These are phyloP conservation scores for Brienomyrus brachyistius DNA, from an alignment of 2,113 vertebrate genomes.

Conservation along the genomic window DNA sequence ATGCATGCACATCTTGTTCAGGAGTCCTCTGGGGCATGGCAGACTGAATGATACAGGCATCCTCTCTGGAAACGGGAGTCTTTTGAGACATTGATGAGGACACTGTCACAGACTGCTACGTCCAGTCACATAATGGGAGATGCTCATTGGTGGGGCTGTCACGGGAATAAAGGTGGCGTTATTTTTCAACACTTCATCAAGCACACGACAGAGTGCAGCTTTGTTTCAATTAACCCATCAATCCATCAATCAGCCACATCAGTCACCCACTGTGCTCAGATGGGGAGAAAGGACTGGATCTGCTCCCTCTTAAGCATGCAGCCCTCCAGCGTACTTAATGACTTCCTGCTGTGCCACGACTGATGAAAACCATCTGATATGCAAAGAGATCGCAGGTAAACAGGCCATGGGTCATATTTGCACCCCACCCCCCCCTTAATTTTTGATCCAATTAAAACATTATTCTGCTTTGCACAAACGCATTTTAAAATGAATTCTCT, in stretches of 20 bases:
- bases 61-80: not conserved
- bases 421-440: not conserved
- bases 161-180: slow-evolving; percentile 27
- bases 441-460: not conserved
- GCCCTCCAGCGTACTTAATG: not conserved
- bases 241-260: slow-evolving; percentile 43
- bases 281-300: not conserved
- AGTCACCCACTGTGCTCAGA: slow-evolving; percentile 23
- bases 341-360: not conserved
- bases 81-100: not conserved
- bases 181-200: slow-evolving; percentile 52
- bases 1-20: too few species aligned
- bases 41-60: not conserved
- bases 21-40: not conserved
- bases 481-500: not conserved
- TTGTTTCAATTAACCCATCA: slow-evolving; percentile 56
- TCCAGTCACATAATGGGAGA: not conserved
- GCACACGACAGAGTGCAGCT: slow-evolving; percentile 39
- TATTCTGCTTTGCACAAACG: not conserved
- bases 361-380: slow-evolving; percentile 4
- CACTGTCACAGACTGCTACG: slow-evolving; percentile 15
- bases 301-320: not conserved
- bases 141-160: slow-evolving; percentile 17
- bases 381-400: not conserved
- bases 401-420: not conserved